A percentile compares a stretch with the other conserved stretches of the same genome.
Conservation (phyloP, 2,888 invertebrate species). For the Pristionchus mayeri region DNA sequence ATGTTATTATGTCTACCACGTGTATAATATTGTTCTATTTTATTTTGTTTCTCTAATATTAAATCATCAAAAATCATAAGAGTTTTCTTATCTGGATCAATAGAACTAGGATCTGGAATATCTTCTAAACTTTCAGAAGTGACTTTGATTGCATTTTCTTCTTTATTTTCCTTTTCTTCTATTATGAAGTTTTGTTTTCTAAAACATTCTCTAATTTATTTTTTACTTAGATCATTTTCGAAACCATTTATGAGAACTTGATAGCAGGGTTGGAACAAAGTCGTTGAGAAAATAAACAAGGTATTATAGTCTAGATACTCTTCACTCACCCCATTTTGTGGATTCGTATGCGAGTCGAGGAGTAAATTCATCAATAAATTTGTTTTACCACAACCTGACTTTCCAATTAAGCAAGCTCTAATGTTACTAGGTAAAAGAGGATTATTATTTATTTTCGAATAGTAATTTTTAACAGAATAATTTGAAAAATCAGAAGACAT, state of each 20-base stretch:
- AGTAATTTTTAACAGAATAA: no score
- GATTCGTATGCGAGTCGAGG: slow-evolving; percentile 34
- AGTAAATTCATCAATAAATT: slow-evolving; percentile 61
- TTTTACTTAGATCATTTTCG: slow-evolving; percentile 57
- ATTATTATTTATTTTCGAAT: slow-evolving; percentile 56
- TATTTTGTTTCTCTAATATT: slow-evolving; percentile 35
- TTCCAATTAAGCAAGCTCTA: slow-evolving; percentile 67
- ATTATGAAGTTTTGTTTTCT: not conserved
- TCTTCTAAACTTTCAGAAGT: slow-evolving; percentile 47
- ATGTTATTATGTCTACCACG: slow-evolving; percentile 57
- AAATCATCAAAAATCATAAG: slow-evolving; percentile 51
- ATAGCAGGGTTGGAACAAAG: slow-evolving; percentile 62
- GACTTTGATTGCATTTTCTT: no score
- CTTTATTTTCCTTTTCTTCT: slow-evolving; percentile 51
- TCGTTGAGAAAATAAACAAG: slow-evolving; percentile 56
- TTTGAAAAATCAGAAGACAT: no score
- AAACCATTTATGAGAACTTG: slow-evolving; percentile 60
- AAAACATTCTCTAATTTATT: slow-evolving; percentile 57
- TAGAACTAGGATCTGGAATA: slow-evolving; percentile 60
- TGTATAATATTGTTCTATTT: slow-evolving; percentile 61
- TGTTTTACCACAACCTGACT: slow-evolving; percentile 64
- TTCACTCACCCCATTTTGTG: no score
- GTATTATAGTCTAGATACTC: slow-evolving; percentile 64
- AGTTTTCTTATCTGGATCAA: slow-evolving; percentile 60
- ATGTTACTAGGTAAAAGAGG: slow-evolving; percentile 54